Base-by-base conservation (phyloP, 1,140 invertebrate species). In the Tetragnatha versicolor region DNA sequence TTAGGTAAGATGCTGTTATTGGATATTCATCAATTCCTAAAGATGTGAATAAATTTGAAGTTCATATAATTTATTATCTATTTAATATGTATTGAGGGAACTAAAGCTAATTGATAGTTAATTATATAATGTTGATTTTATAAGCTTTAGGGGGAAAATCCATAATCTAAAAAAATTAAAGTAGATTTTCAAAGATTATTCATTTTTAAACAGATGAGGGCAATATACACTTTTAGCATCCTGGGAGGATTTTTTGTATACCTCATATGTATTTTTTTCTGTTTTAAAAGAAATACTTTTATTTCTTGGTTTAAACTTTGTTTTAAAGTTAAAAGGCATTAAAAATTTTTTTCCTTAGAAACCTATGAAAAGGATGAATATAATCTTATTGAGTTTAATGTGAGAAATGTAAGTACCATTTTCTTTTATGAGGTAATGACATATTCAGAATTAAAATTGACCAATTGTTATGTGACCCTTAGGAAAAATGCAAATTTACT, bases 351-450 rank as follows among this genome's bases (percentile, higher is more conserved):
- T 82, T 69, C 85, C 85, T 82, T 84, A 91, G 91, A 91, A 84
- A 88, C 89, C 1, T 87, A 90, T 79, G 86, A 89, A 80, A 87
- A 89, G 66, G 87, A 88, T 61, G 86, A 89, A 81, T 92, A 90
- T 85, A 87, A 87, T 39, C 86, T 90, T 81, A 85, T 90, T 22
- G 84, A 86, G 14, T 91, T 92, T 82, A 80, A 80, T 0, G 83
- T 89, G 14, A 82, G 86, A 29, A 83, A 88, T 39, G 80, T 81
- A 66, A 55, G 65, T 22, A 51, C 14, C 49, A n/a, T 51, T 51
- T 51, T 51, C 14, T 12, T 12, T 51, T 51, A n/a, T 51, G 22
- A 1, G 14, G 6, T 51, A 51, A 51, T n/a, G 0, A 1, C 22
- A 6, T 51, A 51, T n/a, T n/a, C n/a, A n/a, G n/a, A n/a, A n/a